phyloP scores from a whole-genome alignment of 2,797 vertebrate genomes.

The Pelobates cultripes region DNA sequence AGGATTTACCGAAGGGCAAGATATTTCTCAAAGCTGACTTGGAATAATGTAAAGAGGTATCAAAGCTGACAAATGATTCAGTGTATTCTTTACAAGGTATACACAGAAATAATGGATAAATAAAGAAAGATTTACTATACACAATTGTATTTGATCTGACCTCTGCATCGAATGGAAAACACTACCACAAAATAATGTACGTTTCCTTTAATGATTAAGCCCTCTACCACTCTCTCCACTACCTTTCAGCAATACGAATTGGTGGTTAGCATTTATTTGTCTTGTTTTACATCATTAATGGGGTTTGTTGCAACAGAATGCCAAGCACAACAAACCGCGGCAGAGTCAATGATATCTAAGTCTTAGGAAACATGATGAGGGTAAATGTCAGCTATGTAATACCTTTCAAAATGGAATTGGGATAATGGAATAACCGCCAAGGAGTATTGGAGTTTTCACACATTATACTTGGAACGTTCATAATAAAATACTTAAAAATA shows the following conservation, averaged over 20 bases:
- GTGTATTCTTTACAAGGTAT: too few species aligned
- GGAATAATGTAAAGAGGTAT: too few species aligned
- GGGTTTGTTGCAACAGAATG: neutral
- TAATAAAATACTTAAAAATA: too few species aligned
- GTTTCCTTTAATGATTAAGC: neutral
- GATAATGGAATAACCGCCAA: neutral
- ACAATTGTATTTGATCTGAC: too few species aligned
- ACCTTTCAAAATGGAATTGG: neutral
- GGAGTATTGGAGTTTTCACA: neutral
- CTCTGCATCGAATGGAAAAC: too few species aligned
- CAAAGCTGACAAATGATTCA: too few species aligned
- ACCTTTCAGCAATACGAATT: too few species aligned
- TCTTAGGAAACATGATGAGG: neutral
- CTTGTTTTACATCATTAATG: neutral
- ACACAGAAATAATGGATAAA: too few species aligned
- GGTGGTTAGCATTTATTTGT: neutral
- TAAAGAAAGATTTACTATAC: too few species aligned
- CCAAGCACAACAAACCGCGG: neutral
- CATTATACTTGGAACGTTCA: neutral
- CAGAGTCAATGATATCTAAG: neutral
- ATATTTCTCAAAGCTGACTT: too few species aligned
- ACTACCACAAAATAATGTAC: neutral
- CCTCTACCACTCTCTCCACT: neutral
- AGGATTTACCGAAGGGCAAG: too few species aligned
- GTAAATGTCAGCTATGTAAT: neutral